Evolutionary conservation across 2,113 vertebrate genomes (phyloP).

Genomic region (Rhinoderma darwinii): DNA sequence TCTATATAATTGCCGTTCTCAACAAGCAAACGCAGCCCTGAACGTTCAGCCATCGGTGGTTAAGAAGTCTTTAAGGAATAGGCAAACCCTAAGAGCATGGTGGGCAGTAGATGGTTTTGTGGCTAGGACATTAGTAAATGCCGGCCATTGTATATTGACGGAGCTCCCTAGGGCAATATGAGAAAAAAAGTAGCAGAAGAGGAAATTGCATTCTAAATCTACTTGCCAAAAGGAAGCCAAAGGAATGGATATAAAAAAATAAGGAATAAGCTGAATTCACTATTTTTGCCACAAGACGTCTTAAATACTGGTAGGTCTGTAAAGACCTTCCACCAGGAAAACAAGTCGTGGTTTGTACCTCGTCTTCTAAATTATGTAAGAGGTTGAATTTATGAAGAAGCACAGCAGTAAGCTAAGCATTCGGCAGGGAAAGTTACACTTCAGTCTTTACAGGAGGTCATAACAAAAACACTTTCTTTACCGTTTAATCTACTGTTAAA

Average conservation of each 20-base stretch:
- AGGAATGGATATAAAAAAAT: not conserved
- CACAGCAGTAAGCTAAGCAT: not conserved
- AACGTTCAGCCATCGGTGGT: not conserved
- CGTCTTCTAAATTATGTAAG: slow-evolving; percentile 8
- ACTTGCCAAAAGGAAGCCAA: slow-evolving; percentile 39
- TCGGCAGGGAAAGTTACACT: not conserved
- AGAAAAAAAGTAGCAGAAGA: slow-evolving; percentile 30
- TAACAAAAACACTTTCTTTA: not conserved
- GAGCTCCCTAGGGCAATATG: not conserved
- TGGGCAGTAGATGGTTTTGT: slow-evolving; percentile 19
- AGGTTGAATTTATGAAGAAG: slow-evolving; percentile 2
- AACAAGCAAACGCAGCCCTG: not conserved
- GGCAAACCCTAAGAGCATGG: slow-evolving; percentile 27
- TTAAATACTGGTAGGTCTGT: slow-evolving; percentile 36
- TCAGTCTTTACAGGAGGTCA: not conserved
- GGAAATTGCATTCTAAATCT: slow-evolving; percentile 43
- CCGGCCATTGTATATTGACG: slow-evolving; percentile 6
- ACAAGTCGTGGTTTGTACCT: slow-evolving; percentile 31
- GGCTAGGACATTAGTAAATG: slow-evolving; percentile 24
- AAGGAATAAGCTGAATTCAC: slow-evolving; percentile 16
- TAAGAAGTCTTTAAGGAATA: slow-evolving; percentile 29
- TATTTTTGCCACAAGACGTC: slow-evolving; percentile 12
- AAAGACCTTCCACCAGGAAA: not conserved
- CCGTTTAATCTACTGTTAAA: not conserved
- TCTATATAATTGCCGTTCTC: slow-evolving; percentile 20